Evolutionary conservation across 2,888 invertebrate species (phyloP).

Genomic region (Mantis religiosa): DNA sequence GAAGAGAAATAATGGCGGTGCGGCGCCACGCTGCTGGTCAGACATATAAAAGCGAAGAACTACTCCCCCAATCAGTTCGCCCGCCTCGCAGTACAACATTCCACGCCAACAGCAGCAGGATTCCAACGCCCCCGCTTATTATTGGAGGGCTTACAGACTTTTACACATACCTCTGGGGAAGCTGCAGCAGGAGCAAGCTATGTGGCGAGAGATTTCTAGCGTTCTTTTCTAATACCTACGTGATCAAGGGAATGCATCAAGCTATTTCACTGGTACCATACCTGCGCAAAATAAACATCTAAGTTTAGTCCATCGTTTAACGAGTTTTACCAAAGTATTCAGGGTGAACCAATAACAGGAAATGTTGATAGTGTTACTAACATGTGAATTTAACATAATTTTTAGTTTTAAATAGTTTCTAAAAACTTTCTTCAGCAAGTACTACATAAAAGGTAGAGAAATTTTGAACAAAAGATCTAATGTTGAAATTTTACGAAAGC

Average conservation of each 20-base stretch:
- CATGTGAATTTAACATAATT: no score
- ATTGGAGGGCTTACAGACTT: neutral
- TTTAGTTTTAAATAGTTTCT: no score
- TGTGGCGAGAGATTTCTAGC: neutral
- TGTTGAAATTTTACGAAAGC: no score
- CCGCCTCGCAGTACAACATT: neutral
- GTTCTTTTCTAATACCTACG: neutral
- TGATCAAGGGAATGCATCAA: neutral
- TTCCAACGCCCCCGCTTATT: neutral
- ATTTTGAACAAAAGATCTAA: no score
- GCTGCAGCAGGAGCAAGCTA: neutral
- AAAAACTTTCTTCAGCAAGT: no score
- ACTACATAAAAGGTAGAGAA: no score
- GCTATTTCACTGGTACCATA: neutral
- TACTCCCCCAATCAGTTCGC: neutral
- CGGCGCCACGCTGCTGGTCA: neutral
- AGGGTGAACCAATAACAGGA: no score
- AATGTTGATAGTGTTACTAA: no score
- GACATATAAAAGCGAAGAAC: neutral
- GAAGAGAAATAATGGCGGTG: neutral
- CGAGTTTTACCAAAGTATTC: no score
- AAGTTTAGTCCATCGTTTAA: no score
- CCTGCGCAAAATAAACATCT: no score
- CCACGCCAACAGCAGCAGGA: neutral
- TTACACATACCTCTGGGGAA: neutral